These are phyloP conservation scores for Exocentrus adspersus DNA, from an alignment of 2,888 invertebrate species.

Conservation along the genomic window DNA sequence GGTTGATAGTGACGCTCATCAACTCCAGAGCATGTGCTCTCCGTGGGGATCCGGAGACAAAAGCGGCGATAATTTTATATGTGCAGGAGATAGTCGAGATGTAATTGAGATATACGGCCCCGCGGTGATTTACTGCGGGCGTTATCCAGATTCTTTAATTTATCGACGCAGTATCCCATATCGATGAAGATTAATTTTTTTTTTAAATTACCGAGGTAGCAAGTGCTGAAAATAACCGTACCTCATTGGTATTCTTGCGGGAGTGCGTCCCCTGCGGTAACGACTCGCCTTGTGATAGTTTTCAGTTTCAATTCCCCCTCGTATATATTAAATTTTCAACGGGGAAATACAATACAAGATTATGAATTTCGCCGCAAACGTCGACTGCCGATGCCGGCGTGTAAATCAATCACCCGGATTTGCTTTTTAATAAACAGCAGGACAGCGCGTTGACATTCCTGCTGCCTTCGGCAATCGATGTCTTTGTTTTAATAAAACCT, in stretches of 20 bases:
- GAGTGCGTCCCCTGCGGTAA: slow-evolving; percentile 36
- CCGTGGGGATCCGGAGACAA: slow-evolving; percentile 48
- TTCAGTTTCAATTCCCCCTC: slow-evolving; percentile 54
- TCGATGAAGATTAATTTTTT: no score
- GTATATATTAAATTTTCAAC: slow-evolving; percentile 58
- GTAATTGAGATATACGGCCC: slow-evolving; percentile 1
- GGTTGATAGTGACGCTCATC: slow-evolving; percentile 52
- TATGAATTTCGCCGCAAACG: slow-evolving; percentile 59
- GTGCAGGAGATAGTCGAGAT: not conserved
- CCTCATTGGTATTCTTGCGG: slow-evolving; percentile 37
- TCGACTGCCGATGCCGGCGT: slow-evolving; percentile 60
- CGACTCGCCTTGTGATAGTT: slow-evolving; percentile 46
- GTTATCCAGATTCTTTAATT: no score
- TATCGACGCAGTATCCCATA: no score
- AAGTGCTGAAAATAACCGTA: slow-evolving; percentile 38
- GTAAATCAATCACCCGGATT: slow-evolving; percentile 58
- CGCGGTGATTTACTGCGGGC: no score
- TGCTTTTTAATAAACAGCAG: slow-evolving; percentile 56
- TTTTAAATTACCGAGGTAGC: slow-evolving; percentile 24
- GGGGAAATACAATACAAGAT: slow-evolving; percentile 59
- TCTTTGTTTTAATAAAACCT: slow-evolving; percentile 54
- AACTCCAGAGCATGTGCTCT: slow-evolving; percentile 50
- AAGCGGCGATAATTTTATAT: slow-evolving; percentile 34
- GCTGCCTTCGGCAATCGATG: slow-evolving; percentile 46
- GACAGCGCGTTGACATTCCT: slow-evolving; percentile 48